Evolutionary conservation across 2,888 invertebrate genomes (phyloP), one percentile per base, ranked within the genome.

Genomic region (Brenthis hecate): DNA sequence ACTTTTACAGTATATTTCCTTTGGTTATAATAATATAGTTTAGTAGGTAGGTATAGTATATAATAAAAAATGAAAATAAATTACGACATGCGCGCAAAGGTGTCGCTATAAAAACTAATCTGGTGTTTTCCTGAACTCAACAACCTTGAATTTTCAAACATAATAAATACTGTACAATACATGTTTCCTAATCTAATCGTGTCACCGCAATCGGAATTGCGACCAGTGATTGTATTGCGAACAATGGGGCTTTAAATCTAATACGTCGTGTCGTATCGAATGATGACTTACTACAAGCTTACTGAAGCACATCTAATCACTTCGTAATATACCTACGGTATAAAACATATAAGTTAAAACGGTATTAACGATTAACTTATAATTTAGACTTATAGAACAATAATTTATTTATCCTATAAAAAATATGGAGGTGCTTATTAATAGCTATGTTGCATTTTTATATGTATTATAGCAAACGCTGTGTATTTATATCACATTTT

Each of bases 271-370:
- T 66, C 77, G 61, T 67, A 62, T 61, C 61, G 54, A 78, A 76
- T 79, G 72, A 47, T 65, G 64, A 68, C 66, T 68, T 68, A 68
- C 55, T 70, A 76, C 75, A 75, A 68, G 73, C 63, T 73, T 77
- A 76, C 74, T 81, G 78, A 77, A 80, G 80, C 82, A 79, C 68
- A 73, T 68, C 85, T 73, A 82, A 85, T 84, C 78, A 77, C 79
- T 81, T 80, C 73, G 73, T 75, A 75, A 75, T 75, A 77, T 57
- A 48, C 28, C 28, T 28, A 28, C 28, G 28, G 28, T 28, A 28
- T 28, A 23, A 48, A 23, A 58, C 23, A 48, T 47, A 48, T 14
- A 58, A 28, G 47, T 19, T 58, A 23, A 13, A 47, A 47, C 3
- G 23, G 28, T 28, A 28, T 28, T 28, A 28, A 28, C 28, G 3